phyloP scores from a whole-genome alignment of 1,140 invertebrate genomes.

The Bombus soroeensis region DNA sequence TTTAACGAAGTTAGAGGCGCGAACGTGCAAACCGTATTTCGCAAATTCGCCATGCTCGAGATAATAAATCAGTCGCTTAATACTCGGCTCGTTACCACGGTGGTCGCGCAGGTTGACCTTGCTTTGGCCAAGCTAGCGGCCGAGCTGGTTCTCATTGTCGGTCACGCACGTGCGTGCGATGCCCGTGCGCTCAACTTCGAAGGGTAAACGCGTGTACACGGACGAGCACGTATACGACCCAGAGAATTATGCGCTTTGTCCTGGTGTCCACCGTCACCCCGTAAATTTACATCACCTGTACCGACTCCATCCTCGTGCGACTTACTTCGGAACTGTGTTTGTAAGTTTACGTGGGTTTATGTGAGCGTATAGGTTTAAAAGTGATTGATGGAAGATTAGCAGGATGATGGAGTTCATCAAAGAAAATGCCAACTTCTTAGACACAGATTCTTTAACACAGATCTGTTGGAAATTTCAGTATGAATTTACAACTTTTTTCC shows the following conservation, averaged over 20 bases:
- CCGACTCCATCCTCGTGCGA: background rate
- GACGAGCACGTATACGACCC: constrained; percentile 51
- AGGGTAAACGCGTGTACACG: constrained; percentile 65
- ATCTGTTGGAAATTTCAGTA: too few species aligned
- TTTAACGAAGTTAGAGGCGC: background rate
- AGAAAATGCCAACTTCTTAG: too few species aligned
- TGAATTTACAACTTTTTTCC: too few species aligned
- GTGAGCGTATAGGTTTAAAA: background rate
- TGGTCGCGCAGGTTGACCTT: background rate
- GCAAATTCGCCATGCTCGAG: constrained; percentile 35
- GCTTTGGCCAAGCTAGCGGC: background rate
- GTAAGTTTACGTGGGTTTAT: background rate
- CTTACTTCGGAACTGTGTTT: background rate
- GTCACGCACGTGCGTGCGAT: constrained; percentile 29
- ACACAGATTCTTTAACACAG: too few species aligned
- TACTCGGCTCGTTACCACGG: constrained; percentile 27
- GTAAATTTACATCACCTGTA: constrained; percentile 58
- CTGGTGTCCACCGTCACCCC: constrained; percentile 62
- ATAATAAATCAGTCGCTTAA: constrained; percentile 60
- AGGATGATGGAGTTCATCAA: too few species aligned
- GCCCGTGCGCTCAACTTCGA: background rate
- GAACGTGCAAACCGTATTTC: constrained; percentile 45
- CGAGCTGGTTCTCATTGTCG: constrained; percentile 4
- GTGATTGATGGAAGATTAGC: too few species aligned
- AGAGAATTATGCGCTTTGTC: constrained; percentile 63